These are phyloP conservation scores for Dynastes maya DNA, from an alignment of 2,888 invertebrate genomes.

Conservation along the genomic window DNA sequence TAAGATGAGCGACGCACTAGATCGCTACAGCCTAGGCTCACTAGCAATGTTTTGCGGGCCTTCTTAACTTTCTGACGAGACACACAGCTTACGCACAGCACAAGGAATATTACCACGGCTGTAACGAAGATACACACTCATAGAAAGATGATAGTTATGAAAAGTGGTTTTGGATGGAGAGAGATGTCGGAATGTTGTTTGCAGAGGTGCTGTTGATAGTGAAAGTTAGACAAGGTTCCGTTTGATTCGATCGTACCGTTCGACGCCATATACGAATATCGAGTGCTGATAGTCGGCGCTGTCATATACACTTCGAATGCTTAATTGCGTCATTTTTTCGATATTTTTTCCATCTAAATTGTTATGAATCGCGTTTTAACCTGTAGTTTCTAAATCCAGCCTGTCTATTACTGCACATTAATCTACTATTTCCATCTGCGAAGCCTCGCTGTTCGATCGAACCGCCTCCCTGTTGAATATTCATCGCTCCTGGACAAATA, in stretches of 20 bases:
- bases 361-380: too few species aligned
- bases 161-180: slow-evolving; percentile 77
- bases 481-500: background rate
- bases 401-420: too few species aligned
- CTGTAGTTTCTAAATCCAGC: too few species aligned
- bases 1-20: slow-evolving; percentile 93
- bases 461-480: background rate
- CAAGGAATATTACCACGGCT: slow-evolving; percentile 92
- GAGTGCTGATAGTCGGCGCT: slow-evolving; percentile 9
- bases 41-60: slow-evolving; percentile 92
- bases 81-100: slow-evolving; percentile 97
- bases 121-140: slow-evolving; percentile 87
- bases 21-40: slow-evolving; percentile 96
- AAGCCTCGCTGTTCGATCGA: background rate
- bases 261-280: slow-evolving; percentile 68
- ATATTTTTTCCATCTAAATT: too few species aligned
- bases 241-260: slow-evolving; percentile 61
- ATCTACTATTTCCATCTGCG: too few species aligned
- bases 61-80: slow-evolving; percentile 91
- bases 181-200: slow-evolving; percentile 60
- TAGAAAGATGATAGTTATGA: slow-evolving; percentile 81
- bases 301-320: background rate
- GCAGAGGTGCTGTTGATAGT: slow-evolving; percentile 60
- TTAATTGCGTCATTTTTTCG: too few species aligned
- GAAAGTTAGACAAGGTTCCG: slow-evolving; percentile 52